phyloP scores from a whole-genome alignment of 2,888 invertebrate species.

The Holacanthella duospinosa region DNA sequence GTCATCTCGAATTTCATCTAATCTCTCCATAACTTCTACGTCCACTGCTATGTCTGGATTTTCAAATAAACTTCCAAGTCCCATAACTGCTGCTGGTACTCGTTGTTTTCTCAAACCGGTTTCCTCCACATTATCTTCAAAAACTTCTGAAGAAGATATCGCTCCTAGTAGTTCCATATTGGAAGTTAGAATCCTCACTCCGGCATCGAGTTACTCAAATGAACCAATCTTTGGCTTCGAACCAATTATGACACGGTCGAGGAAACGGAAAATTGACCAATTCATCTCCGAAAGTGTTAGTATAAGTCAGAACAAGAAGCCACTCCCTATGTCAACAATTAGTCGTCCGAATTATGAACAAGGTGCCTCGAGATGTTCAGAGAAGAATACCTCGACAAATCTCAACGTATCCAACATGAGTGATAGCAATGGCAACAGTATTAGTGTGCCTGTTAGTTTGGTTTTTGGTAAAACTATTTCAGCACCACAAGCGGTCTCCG shows the following conservation, averaged over 20 bases:
- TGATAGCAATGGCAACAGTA: background rate
- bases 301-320: no score
- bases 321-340: background rate
- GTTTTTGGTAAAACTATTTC: background rate
- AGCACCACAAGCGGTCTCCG: background rate
- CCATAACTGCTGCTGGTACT: conserved; percentile 15
- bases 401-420: background rate
- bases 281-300: background rate
- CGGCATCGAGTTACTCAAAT: background rate
- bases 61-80: conserved; percentile 6
- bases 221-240: conserved; percentile 22
- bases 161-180: background rate
- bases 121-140: background rate
- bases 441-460: background rate
- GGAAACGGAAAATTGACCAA: conserved; percentile 33
- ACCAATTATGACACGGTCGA: conserved; percentile 36
- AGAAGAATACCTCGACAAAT: background rate
- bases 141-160: background rate
- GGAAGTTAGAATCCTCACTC: background rate
- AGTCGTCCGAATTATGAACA: background rate
- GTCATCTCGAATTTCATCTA: conserved; percentile 5
- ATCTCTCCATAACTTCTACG: background rate
- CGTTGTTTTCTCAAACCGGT: no score
- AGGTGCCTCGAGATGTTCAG: background rate
- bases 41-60: background rate